Evolutionary conservation across 2,113 vertebrate species (phyloP), one percentile per base, ranked within the genome.

Genomic region (Protobothrops flavoviridis): DNA sequence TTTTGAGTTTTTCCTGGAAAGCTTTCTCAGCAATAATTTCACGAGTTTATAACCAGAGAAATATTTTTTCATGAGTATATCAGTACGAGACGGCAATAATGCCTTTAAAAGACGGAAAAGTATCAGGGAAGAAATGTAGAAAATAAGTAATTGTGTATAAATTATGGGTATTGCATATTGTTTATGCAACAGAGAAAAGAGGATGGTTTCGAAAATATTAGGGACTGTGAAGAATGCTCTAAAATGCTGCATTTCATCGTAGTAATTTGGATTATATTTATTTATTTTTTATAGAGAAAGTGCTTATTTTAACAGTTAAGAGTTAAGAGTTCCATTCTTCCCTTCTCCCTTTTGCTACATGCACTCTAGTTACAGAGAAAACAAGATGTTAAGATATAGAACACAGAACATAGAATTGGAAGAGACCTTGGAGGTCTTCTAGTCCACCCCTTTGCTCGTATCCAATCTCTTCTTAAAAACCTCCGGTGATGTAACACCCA

Each of bases 291-390:
- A 9, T 91, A 39, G 2, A 24, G n/a, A 52, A 23, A 92, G 87
- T 90, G 1, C 55, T 95, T 92, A 91, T 95, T 91, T 96, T 93
- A 93, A 85, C 69, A 94, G 93, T 93, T 55, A 52, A 29, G 15
- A 10, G 10, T 45, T 45, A 45, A 33, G 29, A 5, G 15, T 93
- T 13, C 53, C 4, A 8, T 69, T 93, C n/a, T 74, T 33, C 81
- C 5, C 50, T 11, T 1, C 0, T 29, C 92, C 92, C 9, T 74
- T 43, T 90, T 0, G 2, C 0, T 4, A 23, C 13, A 88, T 26
- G 1, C 57, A 10, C 39, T 29, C 94, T 95, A 88, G 0, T 59
- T 29, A 95, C 95, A 90, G 0, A 1, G 5, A 95, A 74, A n/a
- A 7, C 69, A 92, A 7, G 12, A 95, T 93, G 87, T 89, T 64